Evolutionary conservation across 2,888 invertebrate species (phyloP), one percentile per base, ranked within the genome.

Genomic region (Itoplectis maculator): DNA sequence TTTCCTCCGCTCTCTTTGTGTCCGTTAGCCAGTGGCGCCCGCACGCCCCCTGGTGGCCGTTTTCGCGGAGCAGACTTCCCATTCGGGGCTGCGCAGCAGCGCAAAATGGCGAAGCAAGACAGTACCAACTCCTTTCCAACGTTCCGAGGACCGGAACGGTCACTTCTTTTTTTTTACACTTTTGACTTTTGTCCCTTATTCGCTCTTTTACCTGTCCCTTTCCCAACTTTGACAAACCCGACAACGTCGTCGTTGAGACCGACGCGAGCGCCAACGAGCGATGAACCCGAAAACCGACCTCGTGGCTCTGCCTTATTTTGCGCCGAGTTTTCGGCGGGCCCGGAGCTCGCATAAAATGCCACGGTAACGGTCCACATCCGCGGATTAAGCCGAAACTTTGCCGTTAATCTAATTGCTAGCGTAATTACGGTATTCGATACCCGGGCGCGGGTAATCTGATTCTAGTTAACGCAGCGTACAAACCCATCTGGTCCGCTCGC

Each of bases 391-490:
- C 73, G 59, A 66, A 90, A 90, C 89, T 89, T 90, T 83, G 87
- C 86, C 88, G 87, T 89, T 88, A 87, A 87, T 88, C 88, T 89
- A 89, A 90, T 90, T 89, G 88, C 86, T 82, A 80, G 80, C 75
- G 78, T 78, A 81, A 82, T 81, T 77, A 73, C 35, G 69, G 74
- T 66, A 73, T 79, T 79, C 59, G 79, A 73, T 79, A 79, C 70
- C 35, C 68, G 37, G 40, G 45, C 75, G 63, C 29, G 56, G 54
- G 54, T 80, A 80, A 80, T 56, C 75, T 35, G 63, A 74, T 70
- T 70, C 40, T 29, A 69, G 47, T 35, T 37, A 61, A 61, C 59
- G 59, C 73, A 61, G 35, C 61, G 72, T 72, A 42, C 65, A 65
- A 54, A 69, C 69, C 54, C 23, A 69, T 54, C 40, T 40, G 84